Evolutionary conservation across 2,888 invertebrate genomes (phyloP).

Genomic region (Stenodema calcarata): DNA sequence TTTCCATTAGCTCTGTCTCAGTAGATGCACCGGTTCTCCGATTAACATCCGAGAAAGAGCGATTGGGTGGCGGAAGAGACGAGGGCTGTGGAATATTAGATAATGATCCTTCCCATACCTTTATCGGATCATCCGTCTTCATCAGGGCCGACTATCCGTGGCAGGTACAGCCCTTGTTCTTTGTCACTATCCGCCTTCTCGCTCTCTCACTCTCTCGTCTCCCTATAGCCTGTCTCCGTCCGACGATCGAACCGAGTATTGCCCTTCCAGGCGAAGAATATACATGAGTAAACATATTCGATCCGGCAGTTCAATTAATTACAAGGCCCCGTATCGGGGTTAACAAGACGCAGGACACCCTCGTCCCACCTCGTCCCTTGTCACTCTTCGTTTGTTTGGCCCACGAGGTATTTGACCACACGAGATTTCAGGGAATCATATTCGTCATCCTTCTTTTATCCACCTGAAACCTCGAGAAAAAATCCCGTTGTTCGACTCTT

Average conservation of each 20-base stretch:
- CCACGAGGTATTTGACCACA: neutral
- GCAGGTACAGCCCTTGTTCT: neutral
- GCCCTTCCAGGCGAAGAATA: constrained; percentile 14
- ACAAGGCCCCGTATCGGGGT: constrained; percentile 9
- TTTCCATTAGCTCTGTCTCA: neutral
- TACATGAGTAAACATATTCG: constrained; percentile 47
- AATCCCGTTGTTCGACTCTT: too few species aligned
- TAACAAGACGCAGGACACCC: neutral
- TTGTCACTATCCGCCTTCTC: neutral
- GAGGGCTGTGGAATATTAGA: constrained; percentile 13
- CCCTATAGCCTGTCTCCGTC: neutral
- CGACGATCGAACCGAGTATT: neutral
- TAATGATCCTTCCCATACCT: constrained; percentile 11
- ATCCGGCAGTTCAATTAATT: constrained; percentile 41
- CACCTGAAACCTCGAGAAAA: neutral
- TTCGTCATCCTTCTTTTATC: neutral
- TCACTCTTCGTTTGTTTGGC: neutral
- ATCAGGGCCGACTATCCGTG: neutral
- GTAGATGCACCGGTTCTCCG: neutral
- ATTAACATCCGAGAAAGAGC: neutral
- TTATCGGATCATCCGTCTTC: neutral
- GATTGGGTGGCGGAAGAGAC: neutral
- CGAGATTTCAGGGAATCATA: neutral
- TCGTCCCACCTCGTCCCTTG: neutral
- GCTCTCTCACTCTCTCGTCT: neutral